Percentiles rank a stretch among this genome's conserved stretches.
phyloP scores from a whole-genome alignment of 2,113 vertebrate genomes.

The Coregonus clupeaformis region DNA sequence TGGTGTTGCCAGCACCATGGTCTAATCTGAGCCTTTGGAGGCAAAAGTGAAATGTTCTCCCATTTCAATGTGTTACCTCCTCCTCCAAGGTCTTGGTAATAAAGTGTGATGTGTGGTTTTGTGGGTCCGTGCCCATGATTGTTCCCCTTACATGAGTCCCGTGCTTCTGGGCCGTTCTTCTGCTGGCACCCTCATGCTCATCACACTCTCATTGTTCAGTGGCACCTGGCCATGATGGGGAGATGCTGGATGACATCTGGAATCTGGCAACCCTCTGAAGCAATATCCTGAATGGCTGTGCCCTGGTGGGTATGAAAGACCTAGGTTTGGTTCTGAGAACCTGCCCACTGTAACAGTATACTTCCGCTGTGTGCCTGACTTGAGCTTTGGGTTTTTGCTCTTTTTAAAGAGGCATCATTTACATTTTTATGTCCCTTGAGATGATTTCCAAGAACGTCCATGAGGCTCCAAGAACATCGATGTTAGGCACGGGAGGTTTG shows the following conservation, averaged over 20 bases:
- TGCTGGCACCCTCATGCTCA: constrained; percentile 71
- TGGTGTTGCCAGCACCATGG: too few species aligned
- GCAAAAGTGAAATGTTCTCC: neutral
- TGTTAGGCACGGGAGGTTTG: too few species aligned
- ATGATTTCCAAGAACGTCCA: neutral
- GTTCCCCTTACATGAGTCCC: constrained; percentile 24
- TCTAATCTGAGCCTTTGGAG: too few species aligned
- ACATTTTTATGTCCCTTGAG: neutral
- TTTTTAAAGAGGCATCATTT: neutral
- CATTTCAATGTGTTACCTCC: constrained; percentile 33
- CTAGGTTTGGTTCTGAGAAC: neutral
- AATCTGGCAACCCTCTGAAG: constrained; percentile 26
- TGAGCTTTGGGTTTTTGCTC: neutral
- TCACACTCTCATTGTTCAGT: constrained; percentile 64
- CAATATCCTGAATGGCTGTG: neutral
- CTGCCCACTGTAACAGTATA: neutral
- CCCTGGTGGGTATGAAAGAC: neutral
- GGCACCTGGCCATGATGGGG: constrained; percentile 50
- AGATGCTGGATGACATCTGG: constrained; percentile 34
- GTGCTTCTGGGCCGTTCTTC: constrained; percentile 16
- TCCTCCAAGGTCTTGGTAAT: constrained; percentile 43
- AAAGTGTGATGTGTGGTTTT: constrained; percentile 60
- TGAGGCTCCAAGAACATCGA: too few species aligned
- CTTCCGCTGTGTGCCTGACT: neutral
- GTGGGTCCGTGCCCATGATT: constrained; percentile 56